These are phyloP conservation scores for Toxotes jaculatrix DNA, from an alignment of 2,113 vertebrate species.

Conservation along the genomic window DNA sequence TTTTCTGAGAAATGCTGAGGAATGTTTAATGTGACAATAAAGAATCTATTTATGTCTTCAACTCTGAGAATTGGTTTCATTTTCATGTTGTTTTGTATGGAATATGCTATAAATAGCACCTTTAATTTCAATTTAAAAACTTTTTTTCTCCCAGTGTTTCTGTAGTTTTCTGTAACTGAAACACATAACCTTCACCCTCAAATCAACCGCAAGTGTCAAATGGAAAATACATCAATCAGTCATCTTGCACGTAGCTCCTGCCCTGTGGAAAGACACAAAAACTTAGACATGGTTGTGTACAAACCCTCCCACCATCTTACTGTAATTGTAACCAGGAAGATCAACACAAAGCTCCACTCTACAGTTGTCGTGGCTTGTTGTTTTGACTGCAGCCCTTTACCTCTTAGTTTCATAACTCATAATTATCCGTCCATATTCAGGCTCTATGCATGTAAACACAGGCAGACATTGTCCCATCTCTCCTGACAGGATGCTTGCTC, in stretches of 20 bases:
- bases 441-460: slow-evolving; percentile 40
- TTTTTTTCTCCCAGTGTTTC: neutral
- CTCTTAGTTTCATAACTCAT: slow-evolving; percentile 63
- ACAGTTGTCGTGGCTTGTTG: slow-evolving; percentile 65
- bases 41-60: slow-evolving; percentile 4
- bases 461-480: slow-evolving; percentile 42
- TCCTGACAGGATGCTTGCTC: slow-evolving; percentile 62
- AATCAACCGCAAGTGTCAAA: neutral
- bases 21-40: slow-evolving; percentile 21
- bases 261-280: slow-evolving; percentile 6
- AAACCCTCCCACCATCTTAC: slow-evolving; percentile 32
- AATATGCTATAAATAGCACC: neutral
- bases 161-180: neutral
- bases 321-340: slow-evolving; percentile 43
- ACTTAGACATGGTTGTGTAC: slow-evolving; percentile 11
- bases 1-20: neutral
- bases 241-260: slow-evolving; percentile 3
- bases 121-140: neutral
- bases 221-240: slow-evolving; percentile 11
- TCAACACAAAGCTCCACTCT: slow-evolving; percentile 35
- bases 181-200: neutral
- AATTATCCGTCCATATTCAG: slow-evolving; percentile 66
- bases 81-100: neutral
- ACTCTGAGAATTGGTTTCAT: neutral
- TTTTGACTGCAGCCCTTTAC: slow-evolving; percentile 71